phyloP scores from a whole-genome alignment of 2,113 vertebrate genomes.

The Malurus cyaneus region DNA sequence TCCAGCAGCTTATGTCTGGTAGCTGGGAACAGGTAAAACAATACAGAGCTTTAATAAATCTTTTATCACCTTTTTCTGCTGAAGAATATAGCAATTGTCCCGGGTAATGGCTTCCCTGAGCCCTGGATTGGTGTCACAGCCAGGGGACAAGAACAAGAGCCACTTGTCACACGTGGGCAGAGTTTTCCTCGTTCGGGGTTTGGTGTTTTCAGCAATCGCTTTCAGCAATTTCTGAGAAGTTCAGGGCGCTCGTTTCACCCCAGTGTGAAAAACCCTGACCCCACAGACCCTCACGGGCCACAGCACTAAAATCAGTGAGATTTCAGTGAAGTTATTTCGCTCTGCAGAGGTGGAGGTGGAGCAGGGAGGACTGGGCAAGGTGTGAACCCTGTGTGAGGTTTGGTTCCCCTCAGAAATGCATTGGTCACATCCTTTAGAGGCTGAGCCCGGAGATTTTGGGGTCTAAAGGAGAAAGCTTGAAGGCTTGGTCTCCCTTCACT shows the following conservation, averaged over 20 bases:
- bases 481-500: neutral
- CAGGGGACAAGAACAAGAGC: neutral
- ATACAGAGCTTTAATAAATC: neutral
- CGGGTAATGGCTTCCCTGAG: neutral
- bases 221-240: neutral
- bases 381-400: fast-evolving
- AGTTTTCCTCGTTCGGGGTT: neutral
- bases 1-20: neutral
- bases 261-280: neutral
- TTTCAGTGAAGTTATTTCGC: neutral
- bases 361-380: fast-evolving
- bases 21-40: neutral
- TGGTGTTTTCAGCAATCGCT: too few relatives aligned
- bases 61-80: neutral
- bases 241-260: neutral
- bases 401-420: neutral
- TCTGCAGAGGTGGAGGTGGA: neutral
- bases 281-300: neutral
- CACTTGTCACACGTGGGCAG: neutral
- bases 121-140: neutral
- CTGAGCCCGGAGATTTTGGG: neutral
- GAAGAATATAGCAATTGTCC: neutral
- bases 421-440: neutral
- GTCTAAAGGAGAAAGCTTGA: neutral
- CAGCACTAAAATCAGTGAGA: fast-evolving